These are phyloP conservation scores for Cyaniris semiargus DNA, from an alignment of 2,888 invertebrate species.

Conservation along the genomic window DNA sequence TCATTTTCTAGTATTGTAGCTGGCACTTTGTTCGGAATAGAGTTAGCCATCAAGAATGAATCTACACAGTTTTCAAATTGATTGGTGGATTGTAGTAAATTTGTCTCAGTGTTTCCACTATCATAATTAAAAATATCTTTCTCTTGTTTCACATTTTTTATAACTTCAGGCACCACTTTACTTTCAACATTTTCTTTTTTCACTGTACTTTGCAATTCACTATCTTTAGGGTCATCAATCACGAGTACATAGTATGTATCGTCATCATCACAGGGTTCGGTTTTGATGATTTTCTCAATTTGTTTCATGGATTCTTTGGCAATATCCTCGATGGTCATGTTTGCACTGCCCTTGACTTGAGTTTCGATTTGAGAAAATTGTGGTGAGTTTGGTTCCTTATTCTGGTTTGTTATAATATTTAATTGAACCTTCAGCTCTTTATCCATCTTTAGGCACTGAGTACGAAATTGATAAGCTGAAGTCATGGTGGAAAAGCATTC, in stretches of 20 bases:
- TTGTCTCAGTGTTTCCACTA: constrained; percentile 7
- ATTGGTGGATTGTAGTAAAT: background rate
- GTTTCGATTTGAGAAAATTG: constrained; percentile 42
- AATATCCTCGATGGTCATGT: constrained; percentile 52
- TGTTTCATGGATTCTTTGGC: constrained; percentile 65
- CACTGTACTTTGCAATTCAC: constrained; percentile 44
- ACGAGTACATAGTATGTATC: constrained; percentile 74
- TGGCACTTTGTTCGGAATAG: constrained; percentile 66
- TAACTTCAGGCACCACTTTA: background rate
- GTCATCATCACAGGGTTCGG: constrained; percentile 71
- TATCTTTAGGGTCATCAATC: constrained; percentile 64
- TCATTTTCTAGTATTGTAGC: constrained; percentile 73
- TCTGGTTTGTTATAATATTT: constrained; percentile 50
- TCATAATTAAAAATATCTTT: constrained; percentile 25
- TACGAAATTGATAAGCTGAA: constrained; percentile 67
- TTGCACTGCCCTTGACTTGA: constrained; percentile 42
- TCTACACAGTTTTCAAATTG: constrained; percentile 61
- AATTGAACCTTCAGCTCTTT: constrained; percentile 65
- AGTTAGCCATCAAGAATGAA: constrained; percentile 62
- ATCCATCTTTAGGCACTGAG: constrained; percentile 73
- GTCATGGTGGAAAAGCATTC: constrained; percentile 64
- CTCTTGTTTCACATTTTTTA: constrained; percentile 19
- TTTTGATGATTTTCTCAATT: constrained; percentile 65
- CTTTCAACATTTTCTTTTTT: constrained; percentile 14
- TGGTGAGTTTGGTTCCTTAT: constrained; percentile 43